Evolutionary conservation across 2,888 invertebrate genomes (phyloP).

Genomic region (Chirona hameri): DNA sequence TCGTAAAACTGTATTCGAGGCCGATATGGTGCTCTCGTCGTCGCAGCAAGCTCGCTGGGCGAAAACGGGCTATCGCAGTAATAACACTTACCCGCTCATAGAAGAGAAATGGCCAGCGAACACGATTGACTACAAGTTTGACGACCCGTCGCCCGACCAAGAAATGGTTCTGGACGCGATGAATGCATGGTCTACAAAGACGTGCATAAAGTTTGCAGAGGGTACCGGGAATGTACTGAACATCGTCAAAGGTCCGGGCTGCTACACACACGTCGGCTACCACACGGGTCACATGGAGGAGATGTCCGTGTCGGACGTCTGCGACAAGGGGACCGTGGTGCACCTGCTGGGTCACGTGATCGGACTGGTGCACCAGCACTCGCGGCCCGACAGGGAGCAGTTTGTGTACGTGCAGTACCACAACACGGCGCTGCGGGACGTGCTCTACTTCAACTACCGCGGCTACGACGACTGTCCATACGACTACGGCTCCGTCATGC

Average conservation of each 20-base stretch:
- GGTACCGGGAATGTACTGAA: background rate
- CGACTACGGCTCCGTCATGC: constrained; percentile 12
- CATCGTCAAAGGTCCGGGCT: background rate
- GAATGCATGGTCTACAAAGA: background rate
- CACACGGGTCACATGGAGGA: background rate
- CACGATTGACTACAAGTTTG: background rate
- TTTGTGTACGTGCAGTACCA: background rate
- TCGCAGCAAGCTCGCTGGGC: background rate
- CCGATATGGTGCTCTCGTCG: background rate
- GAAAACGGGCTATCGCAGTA: background rate
- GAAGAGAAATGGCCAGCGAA: background rate
- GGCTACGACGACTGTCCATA: constrained; percentile 13
- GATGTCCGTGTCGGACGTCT: background rate
- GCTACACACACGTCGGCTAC: background rate
- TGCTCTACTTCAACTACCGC: constrained; percentile 1
- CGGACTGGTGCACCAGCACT: constrained; percentile 9
- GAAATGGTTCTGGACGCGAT: background rate
- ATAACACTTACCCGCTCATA: background rate
- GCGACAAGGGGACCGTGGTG: background rate
- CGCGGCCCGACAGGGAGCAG: background rate
- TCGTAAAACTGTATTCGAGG: background rate
- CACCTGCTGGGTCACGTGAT: constrained; percentile 25
- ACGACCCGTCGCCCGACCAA: background rate
- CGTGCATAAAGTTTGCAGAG: constrained; percentile 9
- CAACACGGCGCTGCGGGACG: background rate